Evolutionary conservation across 1,140 invertebrate genomes (phyloP), one percentile per base, ranked within the genome.

Genomic region (Pseudomyrmex dendroicus): DNA sequence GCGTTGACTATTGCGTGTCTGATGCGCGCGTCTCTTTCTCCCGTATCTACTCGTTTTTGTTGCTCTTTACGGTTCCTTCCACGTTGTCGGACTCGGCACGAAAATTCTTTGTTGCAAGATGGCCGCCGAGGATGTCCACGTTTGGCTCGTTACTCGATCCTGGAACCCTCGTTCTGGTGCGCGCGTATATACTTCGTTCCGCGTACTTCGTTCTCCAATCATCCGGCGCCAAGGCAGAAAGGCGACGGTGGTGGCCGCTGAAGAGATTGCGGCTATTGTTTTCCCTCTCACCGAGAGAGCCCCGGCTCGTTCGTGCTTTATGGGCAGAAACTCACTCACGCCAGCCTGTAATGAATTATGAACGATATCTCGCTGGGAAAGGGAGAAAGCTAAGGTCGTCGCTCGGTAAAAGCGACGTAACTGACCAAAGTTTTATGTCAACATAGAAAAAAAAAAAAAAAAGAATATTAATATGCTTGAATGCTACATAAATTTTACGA

Each of bases 1-100:
- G 89, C 89, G 90, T 90, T 82, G 66, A 35, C 86, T 90, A 85
- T 89, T 87, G 89, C 88, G 83, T 88, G 87, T 89, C 83, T 87
- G 74, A 85, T 83, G 84, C 78, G 70, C 82, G 68, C 82, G 67
- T 80, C 56, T 76, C 52, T 77, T 70, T 72, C 50, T 35, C 68
- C 70, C 52, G 22, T 54, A 22, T 74, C 70, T 83, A 46, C 57
- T 57, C 48, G 61, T 83, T 57, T 78, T 70, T 74, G 44, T 76
- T 67, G 61, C 67, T 78, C 68, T 20, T 7, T 35, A 35, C 46
- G 52, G 44, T 77, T 35, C 61, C 56, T 66, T 78, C 78, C 22
- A 46, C 62, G 84, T 46, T 64, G 67, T 57, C 72, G 73, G 44
- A 5, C 59, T 50, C 57, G 62, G 56, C 50, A 25, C 17, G 63